Base-by-base conservation (phyloP, 1,140 invertebrate species). In the Drosophila kanapiae region DNA sequence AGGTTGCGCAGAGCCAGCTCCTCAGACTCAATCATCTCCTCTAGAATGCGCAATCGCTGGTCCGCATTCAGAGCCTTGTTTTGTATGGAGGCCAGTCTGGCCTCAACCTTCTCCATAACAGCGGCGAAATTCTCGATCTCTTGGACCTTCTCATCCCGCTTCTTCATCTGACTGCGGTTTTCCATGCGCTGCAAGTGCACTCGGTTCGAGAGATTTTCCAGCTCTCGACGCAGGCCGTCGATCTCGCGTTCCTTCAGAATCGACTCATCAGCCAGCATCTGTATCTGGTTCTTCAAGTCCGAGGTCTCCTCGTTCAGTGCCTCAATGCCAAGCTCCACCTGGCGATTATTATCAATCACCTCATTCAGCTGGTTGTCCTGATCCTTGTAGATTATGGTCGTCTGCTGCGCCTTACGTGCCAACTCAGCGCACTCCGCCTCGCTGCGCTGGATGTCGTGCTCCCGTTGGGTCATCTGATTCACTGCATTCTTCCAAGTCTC, bases 401-500 rank as follows among this genome's bases (percentile, higher is more conserved):
- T 80, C 1, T 23, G 4, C 0, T 57, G 23, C 0, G 70, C 74
- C 10, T 43, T 54, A 4, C 57, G 38, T 4, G 31, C 65, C 10
- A 92, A 57, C 6, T 62, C 31, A 0, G 59, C 51, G 35, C 76
- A 77, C 7, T 82, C 85, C 1, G 51, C 7, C 40, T 93, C 92
- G 37, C 71, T 69, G 27, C 54, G 54, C 14, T 81, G 77, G 31
- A 93, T 93, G 7, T 88, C 81, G 27, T 67, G 42, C 43, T 93
- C 92, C 8, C 92, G 88, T 51, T 93, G 92, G 18, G 91, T 82
- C 92, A 93, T 92, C 56, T 91, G 80, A 35, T 80, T 76, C 10
- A 93, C 92, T 0, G 92, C 92, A 18, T 79, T 75, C 69, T 92
- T 93, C 92, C 92, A 93, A 1, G 91, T 93, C 0, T 92, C 82